A percentile compares a stretch with the other conserved stretches of the same genome.
Evolutionary conservation across 2,888 invertebrate genomes (phyloP).

Genomic region (Cloeon dipterum): DNA sequence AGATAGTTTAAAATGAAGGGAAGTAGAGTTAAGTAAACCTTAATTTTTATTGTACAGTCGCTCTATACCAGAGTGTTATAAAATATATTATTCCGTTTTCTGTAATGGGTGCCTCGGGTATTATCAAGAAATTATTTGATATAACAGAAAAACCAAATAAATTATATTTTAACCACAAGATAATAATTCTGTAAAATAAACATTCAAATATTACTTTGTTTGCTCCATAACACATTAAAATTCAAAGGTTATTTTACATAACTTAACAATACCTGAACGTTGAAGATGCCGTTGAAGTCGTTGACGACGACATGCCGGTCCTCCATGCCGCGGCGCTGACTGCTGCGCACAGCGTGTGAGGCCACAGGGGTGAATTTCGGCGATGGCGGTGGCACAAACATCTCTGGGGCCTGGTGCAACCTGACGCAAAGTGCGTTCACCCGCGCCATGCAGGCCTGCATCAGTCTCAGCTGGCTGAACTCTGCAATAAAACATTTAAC

Average conservation of each 20-base stretch:
- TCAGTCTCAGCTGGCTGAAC: constrained; percentile 33
- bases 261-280: constrained; percentile 54
- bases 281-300: constrained; percentile 60
- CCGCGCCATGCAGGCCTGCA: constrained; percentile 47
- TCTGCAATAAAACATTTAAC: background rate
- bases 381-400: constrained; percentile 16
- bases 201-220: too few relatives aligned
- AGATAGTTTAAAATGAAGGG: too few relatives aligned
- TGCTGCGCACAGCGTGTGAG: constrained; percentile 51
- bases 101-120: too few relatives aligned
- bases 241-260: too few relatives aligned
- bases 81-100: too few relatives aligned
- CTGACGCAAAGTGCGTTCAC: constrained; percentile 41
- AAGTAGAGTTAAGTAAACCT: too few relatives aligned
- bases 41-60: too few relatives aligned
- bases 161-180: constrained; percentile 3
- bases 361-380: constrained; percentile 24
- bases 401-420: constrained; percentile 18
- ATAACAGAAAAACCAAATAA: too few relatives aligned
- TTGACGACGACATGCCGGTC: constrained; percentile 69
- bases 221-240: too few relatives aligned
- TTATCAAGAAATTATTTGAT: too few relatives aligned
- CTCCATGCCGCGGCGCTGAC: constrained; percentile 74
- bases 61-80: too few relatives aligned
- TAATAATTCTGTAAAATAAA: constrained; percentile 3